Evolutionary conservation across 1,140 invertebrate genomes (phyloP).

Genomic region (Drosophila ogumai): DNA sequence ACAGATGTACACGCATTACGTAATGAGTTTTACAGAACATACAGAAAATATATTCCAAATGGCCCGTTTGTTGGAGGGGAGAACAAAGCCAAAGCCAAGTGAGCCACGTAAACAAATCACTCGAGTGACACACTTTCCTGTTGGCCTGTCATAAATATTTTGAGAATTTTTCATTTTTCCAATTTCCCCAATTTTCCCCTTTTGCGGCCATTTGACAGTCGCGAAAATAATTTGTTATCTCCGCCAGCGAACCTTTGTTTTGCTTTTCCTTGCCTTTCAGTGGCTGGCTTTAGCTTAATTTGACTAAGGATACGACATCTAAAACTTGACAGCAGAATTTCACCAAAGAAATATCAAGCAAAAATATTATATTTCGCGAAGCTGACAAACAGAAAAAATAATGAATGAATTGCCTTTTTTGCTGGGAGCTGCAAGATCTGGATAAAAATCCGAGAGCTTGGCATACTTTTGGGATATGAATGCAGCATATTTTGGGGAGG

Average conservation of each 20-base stretch:
- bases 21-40: conserved; percentile 63
- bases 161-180: conserved; percentile 53
- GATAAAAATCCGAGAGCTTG: background rate
- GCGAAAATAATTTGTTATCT: conserved; percentile 61
- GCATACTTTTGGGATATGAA: conserved; percentile 60
- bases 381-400: conserved; percentile 5
- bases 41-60: conserved; percentile 28
- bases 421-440: background rate
- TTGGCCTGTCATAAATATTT: conserved; percentile 77
- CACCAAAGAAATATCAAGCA: conserved; percentile 26
- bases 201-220: conserved; percentile 53
- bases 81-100: conserved; percentile 52
- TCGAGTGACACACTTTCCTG: conserved; percentile 78
- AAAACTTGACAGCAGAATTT: conserved; percentile 70
- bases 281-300: conserved; percentile 58
- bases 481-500: conserved; percentile 25
- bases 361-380: conserved; percentile 11
- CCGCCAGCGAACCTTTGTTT: conserved; percentile 35
- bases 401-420: conserved; percentile 11
- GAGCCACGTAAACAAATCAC: conserved; percentile 79
- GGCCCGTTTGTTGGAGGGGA: conserved; percentile 6
- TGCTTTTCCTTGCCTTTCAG: conserved; percentile 4
- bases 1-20: conserved; percentile 56
- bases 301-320: conserved; percentile 72
- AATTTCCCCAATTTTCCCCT: conserved; percentile 35